These are phyloP conservation scores for Limnephilus rhombicus DNA, from an alignment of 2,888 invertebrate genomes.

Conservation along the genomic window DNA sequence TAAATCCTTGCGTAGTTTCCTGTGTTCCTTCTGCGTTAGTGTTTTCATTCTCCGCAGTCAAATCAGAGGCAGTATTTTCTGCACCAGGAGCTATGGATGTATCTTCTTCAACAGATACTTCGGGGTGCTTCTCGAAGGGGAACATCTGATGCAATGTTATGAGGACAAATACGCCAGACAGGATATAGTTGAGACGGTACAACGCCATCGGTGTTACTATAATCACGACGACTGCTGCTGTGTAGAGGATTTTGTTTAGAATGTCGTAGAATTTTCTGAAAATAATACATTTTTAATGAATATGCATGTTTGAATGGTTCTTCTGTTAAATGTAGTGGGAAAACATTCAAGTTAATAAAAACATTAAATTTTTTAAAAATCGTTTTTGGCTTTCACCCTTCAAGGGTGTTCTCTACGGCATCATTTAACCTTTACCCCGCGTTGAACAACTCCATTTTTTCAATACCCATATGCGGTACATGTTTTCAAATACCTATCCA, in stretches of 20 bases:
- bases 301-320: not conserved
- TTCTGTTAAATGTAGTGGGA: not conserved
- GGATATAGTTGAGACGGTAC: conserved; percentile 79
- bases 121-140: conserved; percentile 69
- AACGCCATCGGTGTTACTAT: conserved; percentile 80
- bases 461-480: too few species aligned
- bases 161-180: conserved; percentile 77
- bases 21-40: conserved; percentile 7
- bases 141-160: conserved; percentile 79
- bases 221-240: conserved; percentile 77
- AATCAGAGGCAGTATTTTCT: not conserved
- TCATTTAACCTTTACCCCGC: too few species aligned
- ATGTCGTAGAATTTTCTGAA: conserved; percentile 75
- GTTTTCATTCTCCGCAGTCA: conserved; percentile 16
- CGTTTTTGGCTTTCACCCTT: too few species aligned
- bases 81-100: not conserved
- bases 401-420: too few species aligned
- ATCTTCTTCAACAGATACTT: conserved; percentile 66
- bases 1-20: conserved; percentile 11
- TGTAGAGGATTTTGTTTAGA: conserved; percentile 75
- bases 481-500: too few species aligned
- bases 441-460: too few species aligned
- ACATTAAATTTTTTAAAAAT: too few species aligned
- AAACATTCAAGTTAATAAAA: too few species aligned
- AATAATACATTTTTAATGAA: not conserved